Evolutionary conservation across 1,140 invertebrate species (phyloP), one percentile per base, ranked within the genome.

Genomic region (Rhysida immarginata): DNA sequence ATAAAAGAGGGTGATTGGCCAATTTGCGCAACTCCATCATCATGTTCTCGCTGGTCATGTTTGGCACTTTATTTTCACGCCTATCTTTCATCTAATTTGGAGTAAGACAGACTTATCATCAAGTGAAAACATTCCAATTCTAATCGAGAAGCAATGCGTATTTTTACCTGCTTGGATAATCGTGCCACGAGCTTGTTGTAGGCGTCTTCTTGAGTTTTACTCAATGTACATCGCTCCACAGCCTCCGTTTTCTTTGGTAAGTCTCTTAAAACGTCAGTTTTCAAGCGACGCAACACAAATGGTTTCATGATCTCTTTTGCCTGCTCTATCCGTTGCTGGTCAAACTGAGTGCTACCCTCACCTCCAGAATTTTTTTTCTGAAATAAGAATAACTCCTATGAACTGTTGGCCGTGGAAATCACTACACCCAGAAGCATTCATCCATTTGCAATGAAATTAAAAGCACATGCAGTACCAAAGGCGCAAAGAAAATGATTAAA

Each of bases 221-320:
- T 76, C 80, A 96, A 79, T 60, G 70, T 61, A 73, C 80, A 76
- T 61, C 66, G 69, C 27, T 83, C 72, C 1, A 83, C 77, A 43
- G 78, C 68, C 45, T 88, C 83, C 3, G 72, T 79, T 69, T 96
- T 95, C 62, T 77, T 72, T 0, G 92, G 92, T 25, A 78, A 62
- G 56, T 73, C 66, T 45, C 66, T 64, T 0, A 96, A 74, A 0
- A 97, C 93, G 62, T 92, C 81, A 24, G 74, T 67, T 69, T 97
- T 97, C 2, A 96, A 73, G 56, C 94, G 74, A n/a, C 94, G 72
- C 24, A 98, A 72, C 8, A 98, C 81, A 71, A 97, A 98, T 0
- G 94, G 94, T 65, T 87, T 87, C 85, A 98, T 94, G 58, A 98
- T 96, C 56, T 82, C 73, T 66, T 96, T 96, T 0, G 93, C 93